Conservation (phyloP, 2,113 vertebrate genomes). For the Alethe castanea region DNA sequence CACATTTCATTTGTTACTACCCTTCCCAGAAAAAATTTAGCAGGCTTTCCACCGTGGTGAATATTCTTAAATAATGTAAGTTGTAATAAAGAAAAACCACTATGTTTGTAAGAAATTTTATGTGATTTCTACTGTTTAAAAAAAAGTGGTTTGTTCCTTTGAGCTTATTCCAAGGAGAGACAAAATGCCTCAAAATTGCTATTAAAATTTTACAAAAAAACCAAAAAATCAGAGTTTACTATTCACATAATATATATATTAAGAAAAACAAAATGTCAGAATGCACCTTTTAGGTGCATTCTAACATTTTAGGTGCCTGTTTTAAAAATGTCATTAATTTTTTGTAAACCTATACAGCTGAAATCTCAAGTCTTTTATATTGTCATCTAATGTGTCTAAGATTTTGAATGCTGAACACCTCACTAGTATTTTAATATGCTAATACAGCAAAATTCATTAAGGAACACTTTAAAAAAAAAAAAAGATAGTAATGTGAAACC, state of each 20-base stretch:
- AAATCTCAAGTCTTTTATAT: not conserved
- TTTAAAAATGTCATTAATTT: not conserved
- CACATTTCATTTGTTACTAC: not conserved
- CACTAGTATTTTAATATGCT: not conserved
- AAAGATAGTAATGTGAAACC: constrained; percentile 18
- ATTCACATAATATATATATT: not conserved
- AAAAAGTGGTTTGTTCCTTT: not conserved
- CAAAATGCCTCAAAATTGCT: not conserved
- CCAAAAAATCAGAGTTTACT: not conserved
- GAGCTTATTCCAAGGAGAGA: not conserved
- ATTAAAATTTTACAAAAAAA: not conserved
- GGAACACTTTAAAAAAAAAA: not conserved
- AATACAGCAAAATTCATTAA: constrained; percentile 21
- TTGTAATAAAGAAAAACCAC: not conserved
- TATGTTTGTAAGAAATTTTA: not conserved
- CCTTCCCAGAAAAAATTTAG: not conserved
- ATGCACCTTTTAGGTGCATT: not conserved
- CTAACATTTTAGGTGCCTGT: not conserved
- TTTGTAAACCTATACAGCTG: not conserved
- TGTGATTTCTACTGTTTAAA: not conserved
- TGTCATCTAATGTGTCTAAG: not conserved
- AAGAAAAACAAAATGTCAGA: not conserved
- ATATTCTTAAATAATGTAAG: not conserved
- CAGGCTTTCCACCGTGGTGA: not conserved
- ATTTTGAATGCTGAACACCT: not conserved